Base-by-base conservation (phyloP, 2,113 vertebrate species). In the Cranoglanis bouderius region DNA sequence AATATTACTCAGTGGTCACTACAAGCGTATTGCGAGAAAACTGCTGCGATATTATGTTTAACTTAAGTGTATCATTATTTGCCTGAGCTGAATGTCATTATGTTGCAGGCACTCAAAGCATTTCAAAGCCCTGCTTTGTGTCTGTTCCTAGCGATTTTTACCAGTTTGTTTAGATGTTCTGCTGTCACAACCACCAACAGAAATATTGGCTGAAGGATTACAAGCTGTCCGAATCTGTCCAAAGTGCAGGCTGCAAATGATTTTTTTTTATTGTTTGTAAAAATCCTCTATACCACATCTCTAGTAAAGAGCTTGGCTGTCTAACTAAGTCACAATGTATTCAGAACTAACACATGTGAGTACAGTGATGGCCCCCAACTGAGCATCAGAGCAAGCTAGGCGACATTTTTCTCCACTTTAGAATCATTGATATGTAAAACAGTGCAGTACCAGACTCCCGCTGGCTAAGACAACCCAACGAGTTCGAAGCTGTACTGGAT, bases 391-490 rank as follows among this genome's bases (percentile, higher is more conserved):
- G 57, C 38, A 29, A 43, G 32, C 43, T 35, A 82, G 84, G 89
- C 85, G 57, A 85, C 82, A 59, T 85, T 88, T 92, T 88, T 88
- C 87, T 88, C 82, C 92, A 81, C 81, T 85, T 77, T 85, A 91
- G 74, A 75, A 55, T 55, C 90, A 84, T 63, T 87, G 80, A 90
- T 80, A 91, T 90, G 92, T 90, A 90, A 91, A 93, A 78, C 77
- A 74, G 86, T 84, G 90, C 87, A 12, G 55, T 35, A 49, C n/a
- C 57, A 74, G 16, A 49, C 78, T 46, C 81, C 89, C 32, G 3
- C 80, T 67, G 85, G 92, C 90, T 92, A 90, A 92, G 86, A 63
- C 57, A 26, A 65, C 90, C 92, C 91, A 81, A n/a, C 21, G 78
- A 40, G 55, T n/a, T 26, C 32, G 18, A 35, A 86, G 91, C 90